These are phyloP conservation scores for Atractosteus spatula DNA, from an alignment of 2,113 vertebrate species.

Conservation along the genomic window DNA sequence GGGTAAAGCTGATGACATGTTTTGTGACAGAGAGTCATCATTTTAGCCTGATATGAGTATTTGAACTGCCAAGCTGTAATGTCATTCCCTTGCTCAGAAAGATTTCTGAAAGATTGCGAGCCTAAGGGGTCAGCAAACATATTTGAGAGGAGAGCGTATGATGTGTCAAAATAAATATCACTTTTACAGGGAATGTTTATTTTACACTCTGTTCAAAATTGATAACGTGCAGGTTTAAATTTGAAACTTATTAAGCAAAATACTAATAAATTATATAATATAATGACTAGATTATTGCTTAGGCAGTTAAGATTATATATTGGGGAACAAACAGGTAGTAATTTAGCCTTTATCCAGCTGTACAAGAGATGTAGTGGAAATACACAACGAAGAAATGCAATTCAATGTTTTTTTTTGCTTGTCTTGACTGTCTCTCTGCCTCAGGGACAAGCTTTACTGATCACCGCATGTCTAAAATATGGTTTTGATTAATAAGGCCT, in stretches of 20 bases:
- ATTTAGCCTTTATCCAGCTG: conserved; percentile 15
- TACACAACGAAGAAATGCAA: conserved; percentile 10
- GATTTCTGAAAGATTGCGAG: conserved; percentile 71
- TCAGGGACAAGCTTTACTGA: background rate
- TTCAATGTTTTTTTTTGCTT: background rate
- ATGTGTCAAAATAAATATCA: conserved; percentile 39
- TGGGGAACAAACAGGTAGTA: conserved; percentile 14
- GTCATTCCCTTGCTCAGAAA: conserved; percentile 68
- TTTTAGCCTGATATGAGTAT: conserved; percentile 84
- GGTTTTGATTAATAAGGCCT: conserved; percentile 11
- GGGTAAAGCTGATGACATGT: conserved; percentile 85
- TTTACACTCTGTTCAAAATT: conserved; percentile 1
- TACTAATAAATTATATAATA: conserved; percentile 6
- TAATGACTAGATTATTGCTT: conserved; percentile 1
- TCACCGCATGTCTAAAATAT: conserved; percentile 8
- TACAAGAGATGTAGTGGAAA: conserved; percentile 3
- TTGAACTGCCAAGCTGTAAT: conserved; percentile 77
- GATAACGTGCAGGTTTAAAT: conserved; percentile 14
- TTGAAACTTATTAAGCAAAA: conserved; percentile 8
- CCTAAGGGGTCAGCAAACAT: conserved; percentile 65
- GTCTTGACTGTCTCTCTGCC: conserved; percentile 11
- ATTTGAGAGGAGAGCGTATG: conserved; percentile 63
- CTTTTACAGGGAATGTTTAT: conserved; percentile 16
- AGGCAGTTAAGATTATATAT: background rate
- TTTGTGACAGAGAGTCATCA: conserved; percentile 84